These are phyloP conservation scores for Gymnoscopelus microlampas DNA, from an alignment of 2,797 vertebrate genomes.

Conservation along the genomic window DNA sequence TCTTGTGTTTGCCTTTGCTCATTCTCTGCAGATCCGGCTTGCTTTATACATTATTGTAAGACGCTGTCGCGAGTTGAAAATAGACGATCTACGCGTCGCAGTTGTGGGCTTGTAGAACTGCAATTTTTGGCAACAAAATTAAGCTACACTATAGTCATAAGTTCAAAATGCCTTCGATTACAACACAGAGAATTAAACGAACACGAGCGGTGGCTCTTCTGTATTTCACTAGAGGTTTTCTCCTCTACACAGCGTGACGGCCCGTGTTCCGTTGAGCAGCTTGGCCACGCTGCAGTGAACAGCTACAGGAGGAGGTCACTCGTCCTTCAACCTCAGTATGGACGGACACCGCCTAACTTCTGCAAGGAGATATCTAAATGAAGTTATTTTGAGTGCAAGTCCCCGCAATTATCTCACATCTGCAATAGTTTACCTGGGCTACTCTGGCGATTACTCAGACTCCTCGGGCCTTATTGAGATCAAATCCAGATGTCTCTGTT, in stretches of 20 bases:
- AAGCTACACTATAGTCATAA: constrained; percentile 15
- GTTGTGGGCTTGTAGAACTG: too few relatives aligned
- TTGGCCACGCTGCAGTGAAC: too few relatives aligned
- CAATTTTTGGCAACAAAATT: too few relatives aligned
- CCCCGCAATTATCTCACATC: constrained; percentile 77
- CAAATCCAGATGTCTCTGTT: constrained; percentile 75
- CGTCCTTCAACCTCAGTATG: constrained; percentile 31
- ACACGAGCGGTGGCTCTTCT: background rate
- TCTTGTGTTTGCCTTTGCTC: too few relatives aligned
- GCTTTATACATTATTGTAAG: too few relatives aligned
- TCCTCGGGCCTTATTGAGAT: constrained; percentile 68
- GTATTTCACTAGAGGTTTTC: constrained; percentile 14
- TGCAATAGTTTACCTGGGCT: constrained; percentile 80
- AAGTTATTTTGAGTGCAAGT: constrained; percentile 68
- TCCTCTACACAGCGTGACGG: constrained; percentile 15
- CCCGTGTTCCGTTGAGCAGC: constrained; percentile 25
- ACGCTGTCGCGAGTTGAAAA: too few relatives aligned
- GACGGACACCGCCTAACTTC: constrained; percentile 42
- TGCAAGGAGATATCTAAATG: constrained; percentile 49
- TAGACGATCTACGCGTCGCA: too few relatives aligned
- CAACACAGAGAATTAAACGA: constrained; percentile 26
- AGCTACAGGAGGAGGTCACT: constrained; percentile 9
- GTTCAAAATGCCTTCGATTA: constrained; percentile 46
- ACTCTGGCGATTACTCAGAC: constrained; percentile 75
- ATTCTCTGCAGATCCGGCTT: too few relatives aligned